phyloP scores from a whole-genome alignment of 2,113 vertebrate genomes.

The Scatophagus argus region DNA sequence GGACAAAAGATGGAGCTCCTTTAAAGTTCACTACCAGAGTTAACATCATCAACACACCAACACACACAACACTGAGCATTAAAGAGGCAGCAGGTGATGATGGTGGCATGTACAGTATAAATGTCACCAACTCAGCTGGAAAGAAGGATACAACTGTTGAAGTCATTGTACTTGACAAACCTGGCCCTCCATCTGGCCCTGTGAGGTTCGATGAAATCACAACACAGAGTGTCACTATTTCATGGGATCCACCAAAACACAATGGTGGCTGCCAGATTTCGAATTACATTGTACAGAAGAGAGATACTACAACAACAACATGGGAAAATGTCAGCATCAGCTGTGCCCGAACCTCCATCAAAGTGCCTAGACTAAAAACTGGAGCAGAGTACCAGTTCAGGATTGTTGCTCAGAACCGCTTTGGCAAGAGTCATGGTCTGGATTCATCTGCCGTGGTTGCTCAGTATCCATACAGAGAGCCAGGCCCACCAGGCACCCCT shows the following conservation, averaged over 20 bases:
- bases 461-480: constrained; percentile 97
- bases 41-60: constrained; percentile 87
- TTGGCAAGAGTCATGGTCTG: constrained; percentile 95
- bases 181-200: constrained; percentile 94
- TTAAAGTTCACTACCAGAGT: constrained; percentile 95
- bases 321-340: constrained; percentile 95
- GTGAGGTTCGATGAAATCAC: constrained; percentile 96
- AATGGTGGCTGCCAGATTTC: constrained; percentile 96
- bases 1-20: constrained; percentile 92
- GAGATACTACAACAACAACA: constrained; percentile 92
- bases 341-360: constrained; percentile 92
- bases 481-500: constrained; percentile 97
- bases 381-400: constrained; percentile 98
- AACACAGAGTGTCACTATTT: constrained; percentile 93
- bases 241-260: constrained; percentile 93
- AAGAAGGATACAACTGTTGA: constrained; percentile 92
- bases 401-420: constrained; percentile 97
- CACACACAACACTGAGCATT: constrained; percentile 89
- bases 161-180: constrained; percentile 95
- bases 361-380: constrained; percentile 93
- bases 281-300: constrained; percentile 97
- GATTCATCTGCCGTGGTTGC: constrained; percentile 91
- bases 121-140: constrained; percentile 89
- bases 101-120: constrained; percentile 92
- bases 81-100: constrained; percentile 95